These are phyloP conservation scores for Scolopax rusticola DNA, from an alignment of 2,797 vertebrate species.

Conservation along the genomic window DNA sequence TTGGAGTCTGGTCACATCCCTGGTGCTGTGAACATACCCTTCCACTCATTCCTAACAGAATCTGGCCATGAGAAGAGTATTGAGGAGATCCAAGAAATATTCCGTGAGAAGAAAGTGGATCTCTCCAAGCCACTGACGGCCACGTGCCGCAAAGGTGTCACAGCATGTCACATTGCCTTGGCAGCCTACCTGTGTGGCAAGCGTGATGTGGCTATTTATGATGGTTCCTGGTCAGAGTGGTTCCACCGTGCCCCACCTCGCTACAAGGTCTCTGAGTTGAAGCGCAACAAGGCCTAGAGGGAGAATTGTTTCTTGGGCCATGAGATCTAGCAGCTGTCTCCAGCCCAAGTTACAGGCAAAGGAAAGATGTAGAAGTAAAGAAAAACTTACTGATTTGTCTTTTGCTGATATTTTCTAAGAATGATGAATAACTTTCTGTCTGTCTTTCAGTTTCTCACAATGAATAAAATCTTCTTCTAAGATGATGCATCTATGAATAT, in stretches of 20 bases:
- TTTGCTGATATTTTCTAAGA: background rate
- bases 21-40: constrained; percentile 89
- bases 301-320: background rate
- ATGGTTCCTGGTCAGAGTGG: constrained; percentile 96
- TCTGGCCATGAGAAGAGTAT: constrained; percentile 84
- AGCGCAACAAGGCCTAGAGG: constrained; percentile 68
- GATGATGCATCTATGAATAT: background rate
- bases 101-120: constrained; percentile 86
- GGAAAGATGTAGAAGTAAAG: background rate
- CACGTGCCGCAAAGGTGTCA: constrained; percentile 92
- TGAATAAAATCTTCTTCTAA: constrained; percentile 64
- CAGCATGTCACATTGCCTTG: constrained; percentile 90
- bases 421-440: background rate
- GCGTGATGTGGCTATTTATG: constrained; percentile 86
- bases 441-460: background rate
- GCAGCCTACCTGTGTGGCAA: constrained; percentile 91
- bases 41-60: constrained; percentile 84
- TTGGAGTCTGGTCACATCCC: constrained; percentile 90
- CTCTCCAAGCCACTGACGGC: constrained; percentile 84
- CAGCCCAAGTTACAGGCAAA: background rate
- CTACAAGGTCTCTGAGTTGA: constrained; percentile 83
- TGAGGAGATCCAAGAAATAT: constrained; percentile 84
- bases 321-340: background rate
- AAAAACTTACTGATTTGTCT: background rate
- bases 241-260: constrained; percentile 85